These are phyloP conservation scores for Portunus trituberculatus DNA, from an alignment of 1,140 invertebrate species.

Conservation along the genomic window DNA sequence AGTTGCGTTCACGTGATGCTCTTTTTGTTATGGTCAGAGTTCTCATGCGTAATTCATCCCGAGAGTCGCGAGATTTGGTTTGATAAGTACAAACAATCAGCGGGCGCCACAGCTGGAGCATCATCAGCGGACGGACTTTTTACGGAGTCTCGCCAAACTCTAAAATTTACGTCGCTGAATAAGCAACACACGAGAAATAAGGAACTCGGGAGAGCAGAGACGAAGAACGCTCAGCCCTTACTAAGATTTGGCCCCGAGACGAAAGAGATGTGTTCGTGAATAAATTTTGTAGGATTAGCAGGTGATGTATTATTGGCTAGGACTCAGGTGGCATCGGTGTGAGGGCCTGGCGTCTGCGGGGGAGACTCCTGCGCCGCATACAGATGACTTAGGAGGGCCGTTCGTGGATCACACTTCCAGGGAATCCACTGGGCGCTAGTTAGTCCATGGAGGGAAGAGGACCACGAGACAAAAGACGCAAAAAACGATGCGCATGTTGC, in stretches of 20 bases:
- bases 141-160: no score
- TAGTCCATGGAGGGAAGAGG: neutral
- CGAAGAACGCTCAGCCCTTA: neutral
- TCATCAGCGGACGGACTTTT: neutral
- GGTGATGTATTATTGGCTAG: constrained; percentile 31
- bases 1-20: no score
- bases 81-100: neutral
- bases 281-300: constrained; percentile 37
- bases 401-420: neutral
- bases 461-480: neutral
- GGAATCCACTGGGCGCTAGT: neutral
- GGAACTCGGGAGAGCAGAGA: neutral
- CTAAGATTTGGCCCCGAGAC: neutral
- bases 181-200: neutral
- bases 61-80: neutral
- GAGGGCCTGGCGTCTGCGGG: neutral
- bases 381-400: neutral
- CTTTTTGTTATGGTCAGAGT: no score
- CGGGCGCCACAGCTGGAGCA: neutral
- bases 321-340: neutral
- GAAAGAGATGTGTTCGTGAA: neutral
- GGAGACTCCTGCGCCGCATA: constrained; percentile 1
- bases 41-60: neutral
- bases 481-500: neutral
- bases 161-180: neutral